Evolutionary conservation across 2,113 vertebrate genomes (phyloP), one percentile per base, ranked within the genome.

Genomic region (human (Homo sapiens)): DNA sequence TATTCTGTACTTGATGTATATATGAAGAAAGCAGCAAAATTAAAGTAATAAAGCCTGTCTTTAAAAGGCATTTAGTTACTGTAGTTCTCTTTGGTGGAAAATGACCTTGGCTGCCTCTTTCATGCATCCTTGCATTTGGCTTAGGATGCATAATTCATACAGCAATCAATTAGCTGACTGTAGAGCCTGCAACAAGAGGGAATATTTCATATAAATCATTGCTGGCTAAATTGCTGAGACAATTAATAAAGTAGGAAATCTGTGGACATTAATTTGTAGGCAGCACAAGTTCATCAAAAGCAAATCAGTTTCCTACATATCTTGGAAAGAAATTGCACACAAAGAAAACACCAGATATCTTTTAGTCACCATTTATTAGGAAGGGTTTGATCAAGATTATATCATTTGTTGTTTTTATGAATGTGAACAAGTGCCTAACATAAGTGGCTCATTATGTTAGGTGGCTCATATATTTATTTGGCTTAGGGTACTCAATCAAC

Each of bases 141-240:
- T 96, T 94, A 87, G 79, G 81, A 97, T 97, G 93, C 97, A 96
- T 98, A 98, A 97, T 97, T 97, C 97, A 98, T 97, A 92, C 61
- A 92, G 91, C 97, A 97, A 98, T 98, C 97, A 97, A 97, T 98
- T 98, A 97, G 72, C 82, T 93, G 85, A 87, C 94, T 92, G 27
- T 75, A 83, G 35, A 93, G 78, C 89, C 85, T 97, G 78, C 90
- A 97, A 97, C 76, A 89, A 89, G 94, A 94, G 75, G 55, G 83
- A 95, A 94, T 95, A 91, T 96, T 97, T 94, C 89, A 84, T 94
- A 97, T 97, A 97, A 97, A 98, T 98, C 97, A 98, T 75, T 93
- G 40, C 95, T 97, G 82, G 79, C 61, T 93, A 98, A 97, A 90
- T 97, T 95, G 57, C 94, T 87, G 25, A 50, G 68, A 89, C 79